Base-by-base conservation (phyloP, 1,140 invertebrate species). In the Hirudo medicinalis region DNA sequence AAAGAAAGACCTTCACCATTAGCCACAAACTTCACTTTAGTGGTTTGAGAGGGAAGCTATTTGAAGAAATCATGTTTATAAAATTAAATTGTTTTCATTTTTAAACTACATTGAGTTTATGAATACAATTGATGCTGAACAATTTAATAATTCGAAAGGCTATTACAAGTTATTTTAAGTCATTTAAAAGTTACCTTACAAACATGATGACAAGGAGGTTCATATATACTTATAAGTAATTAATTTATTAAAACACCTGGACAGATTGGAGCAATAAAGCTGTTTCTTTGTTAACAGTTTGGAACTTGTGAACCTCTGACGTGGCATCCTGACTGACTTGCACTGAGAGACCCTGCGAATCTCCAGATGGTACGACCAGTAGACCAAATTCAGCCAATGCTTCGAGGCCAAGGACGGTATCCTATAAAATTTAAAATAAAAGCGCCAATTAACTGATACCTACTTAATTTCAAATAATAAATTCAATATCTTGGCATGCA, bases 361-460 rank as follows among this genome's bases (percentile, higher is more conserved):
- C 13, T 63, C 57, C 57, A 63, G 43, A 13, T 4, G 36, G 36
- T 20, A 27, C n/a, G 3, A 70, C 49, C 40, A 70, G 36, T n/a
- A 49, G 17, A 6, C 36, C 69, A 70, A 70, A 70, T 20, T 86
- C 85, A 2, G 90, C 86, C 49, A 92, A 76, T 0, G 89, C 87
- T 75, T 87, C 84, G 54, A 91, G 80, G 13, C 86, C 89, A n/a
- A 89, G 85, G 0, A 89, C 87, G 0, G 89, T 89, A 72, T 90
- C 88, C 85, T 89, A 78, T 54, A 27, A 2, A 54, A 67, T 49
- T 49, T 49, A 0, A 49, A 49, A 32, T 40, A 66, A 19, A 74
- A 49, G 67, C 32, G 29, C n/a, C n/a, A n/a, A 63, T 3, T 40
- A n/a, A 71, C 5, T 67, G 2, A 29, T 60, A 15, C n/a, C 36